Evolutionary conservation across 1,140 invertebrate genomes (phyloP), one percentile per base, ranked within the genome.

Genomic region (Drosophila micromelanica): DNA sequence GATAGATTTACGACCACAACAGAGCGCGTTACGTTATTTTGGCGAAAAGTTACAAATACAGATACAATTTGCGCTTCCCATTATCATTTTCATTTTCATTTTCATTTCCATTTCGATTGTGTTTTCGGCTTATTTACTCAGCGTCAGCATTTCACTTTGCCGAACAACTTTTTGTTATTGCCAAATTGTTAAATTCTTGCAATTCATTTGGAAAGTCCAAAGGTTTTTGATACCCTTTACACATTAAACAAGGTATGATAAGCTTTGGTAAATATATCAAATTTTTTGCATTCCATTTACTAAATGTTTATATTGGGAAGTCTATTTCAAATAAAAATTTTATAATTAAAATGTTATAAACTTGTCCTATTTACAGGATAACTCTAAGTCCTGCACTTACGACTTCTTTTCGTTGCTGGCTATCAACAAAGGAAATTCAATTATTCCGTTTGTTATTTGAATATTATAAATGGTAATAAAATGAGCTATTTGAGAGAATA

Each of bases 1-100:
- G 37, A 49, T 54, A 78, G 42, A 74, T 68, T 68, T 68, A 68
- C 46, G 65, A 69, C 17, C 46, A 23, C 27, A 61, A 51, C 48
- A 35, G n/a, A 57, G 15, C 60, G 37, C 38, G 49, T 43, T 63
- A 32, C 38, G 40, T 43, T 48, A 49, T 42, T 23, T 27, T 17
- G 37, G 38, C 37, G 27, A 57, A 61, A 61, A 43, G 56, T 40
- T 27, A 48, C 20, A 57, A 56, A 54, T 52, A 67, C 23, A 57
- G 55, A 37, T 65, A 62, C 45, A 61, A 46, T 77, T 54, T 35
- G 38, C 48, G 56, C 62, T 80, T 76, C 69, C 73, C 56, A 70
- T 69, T 74, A 69, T 78, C 76, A 65, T 42, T 65, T 62, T 35
- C 61, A 67, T 51, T 52, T 30, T 9, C 15, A 45, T 32, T 54